phyloP scores from a whole-genome alignment of 2,797 vertebrate genomes.

The Uromys caudimaculatus region DNA sequence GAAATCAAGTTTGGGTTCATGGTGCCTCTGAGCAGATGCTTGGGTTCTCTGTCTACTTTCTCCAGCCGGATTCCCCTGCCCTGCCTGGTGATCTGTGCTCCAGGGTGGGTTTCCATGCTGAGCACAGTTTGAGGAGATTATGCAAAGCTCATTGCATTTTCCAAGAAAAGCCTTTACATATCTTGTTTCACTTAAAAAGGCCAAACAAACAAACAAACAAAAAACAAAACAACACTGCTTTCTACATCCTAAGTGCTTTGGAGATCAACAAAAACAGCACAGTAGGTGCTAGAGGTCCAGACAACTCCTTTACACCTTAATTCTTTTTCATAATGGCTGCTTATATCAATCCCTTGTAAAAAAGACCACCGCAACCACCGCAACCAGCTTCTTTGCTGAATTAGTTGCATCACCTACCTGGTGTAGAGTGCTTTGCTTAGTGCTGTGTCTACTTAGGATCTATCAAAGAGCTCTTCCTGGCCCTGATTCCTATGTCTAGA shows the following conservation, averaged over 20 bases:
- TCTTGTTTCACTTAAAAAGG: conserved; percentile 76
- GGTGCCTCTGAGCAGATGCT: background rate
- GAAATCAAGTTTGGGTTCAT: background rate
- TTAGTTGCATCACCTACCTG: background rate
- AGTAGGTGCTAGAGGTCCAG: conserved; percentile 33
- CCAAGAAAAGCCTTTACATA: conserved; percentile 57
- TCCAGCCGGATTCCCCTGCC: background rate
- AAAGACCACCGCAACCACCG: conserved; percentile 12
- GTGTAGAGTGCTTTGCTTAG: background rate
- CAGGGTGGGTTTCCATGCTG: rapidly evolving
- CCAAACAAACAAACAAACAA: background rate
- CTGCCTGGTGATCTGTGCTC: background rate
- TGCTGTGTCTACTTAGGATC: background rate
- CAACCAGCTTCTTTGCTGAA: background rate
- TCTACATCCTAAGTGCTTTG: conserved; percentile 43
- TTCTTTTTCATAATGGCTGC: conserved; percentile 14
- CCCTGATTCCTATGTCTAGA: background rate
- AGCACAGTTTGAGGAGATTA: conserved; percentile 38
- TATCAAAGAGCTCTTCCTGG: background rate
- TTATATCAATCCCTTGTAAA: conserved; percentile 56
- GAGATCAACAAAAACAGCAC: conserved; percentile 47
- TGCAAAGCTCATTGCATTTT: conserved; percentile 61
- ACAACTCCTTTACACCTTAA: conserved; percentile 52
- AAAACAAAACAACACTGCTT: conserved; percentile 44
- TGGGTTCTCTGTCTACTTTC: background rate